These are phyloP conservation scores for Drosophila rubida DNA, from an alignment of 2,888 invertebrate genomes.

Conservation along the genomic window DNA sequence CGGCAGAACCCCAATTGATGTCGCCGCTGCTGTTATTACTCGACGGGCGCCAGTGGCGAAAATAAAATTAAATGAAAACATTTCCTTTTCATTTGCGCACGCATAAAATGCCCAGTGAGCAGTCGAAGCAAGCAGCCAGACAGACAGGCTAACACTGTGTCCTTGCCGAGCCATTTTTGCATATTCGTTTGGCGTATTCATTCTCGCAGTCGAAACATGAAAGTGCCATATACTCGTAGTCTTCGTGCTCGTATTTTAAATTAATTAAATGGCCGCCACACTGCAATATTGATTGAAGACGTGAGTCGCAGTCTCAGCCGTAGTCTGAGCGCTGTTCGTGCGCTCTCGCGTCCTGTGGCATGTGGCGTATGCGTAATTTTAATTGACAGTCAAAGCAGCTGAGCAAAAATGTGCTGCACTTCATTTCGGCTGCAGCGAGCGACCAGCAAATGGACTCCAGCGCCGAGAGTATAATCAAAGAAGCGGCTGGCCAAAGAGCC, in stretches of 20 bases:
- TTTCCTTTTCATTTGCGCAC: constrained; percentile 80
- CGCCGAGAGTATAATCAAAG: constrained; percentile 36
- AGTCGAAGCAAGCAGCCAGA: constrained; percentile 11
- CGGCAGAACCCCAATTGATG: constrained; percentile 6
- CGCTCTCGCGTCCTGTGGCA: neutral
- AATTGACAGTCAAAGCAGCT: constrained; percentile 64
- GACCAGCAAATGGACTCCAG: constrained; percentile 62
- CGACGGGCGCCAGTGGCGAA: constrained; percentile 72
- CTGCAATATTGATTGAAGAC: constrained; percentile 72
- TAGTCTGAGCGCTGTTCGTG: too few species aligned
- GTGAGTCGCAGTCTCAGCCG: neutral
- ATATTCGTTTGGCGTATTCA: constrained; percentile 31
- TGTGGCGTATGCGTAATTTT: constrained; percentile 63
- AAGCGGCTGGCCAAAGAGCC: constrained; percentile 6
- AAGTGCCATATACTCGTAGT: constrained; percentile 47
- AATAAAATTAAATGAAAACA: constrained; percentile 83
- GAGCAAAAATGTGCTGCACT: constrained; percentile 46
- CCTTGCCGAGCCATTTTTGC: constrained; percentile 44
- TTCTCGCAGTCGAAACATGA: constrained; percentile 50
- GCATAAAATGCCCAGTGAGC: constrained; percentile 64
- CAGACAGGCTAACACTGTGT: constrained; percentile 45
- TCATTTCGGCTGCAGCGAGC: constrained; percentile 41
- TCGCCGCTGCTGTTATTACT: constrained; percentile 65
- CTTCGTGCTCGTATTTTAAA: constrained; percentile 60
- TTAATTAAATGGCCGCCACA: constrained; percentile 69